Base-by-base conservation (phyloP, 2,888 invertebrate species). In the Hoplodrina blanda region DNA sequence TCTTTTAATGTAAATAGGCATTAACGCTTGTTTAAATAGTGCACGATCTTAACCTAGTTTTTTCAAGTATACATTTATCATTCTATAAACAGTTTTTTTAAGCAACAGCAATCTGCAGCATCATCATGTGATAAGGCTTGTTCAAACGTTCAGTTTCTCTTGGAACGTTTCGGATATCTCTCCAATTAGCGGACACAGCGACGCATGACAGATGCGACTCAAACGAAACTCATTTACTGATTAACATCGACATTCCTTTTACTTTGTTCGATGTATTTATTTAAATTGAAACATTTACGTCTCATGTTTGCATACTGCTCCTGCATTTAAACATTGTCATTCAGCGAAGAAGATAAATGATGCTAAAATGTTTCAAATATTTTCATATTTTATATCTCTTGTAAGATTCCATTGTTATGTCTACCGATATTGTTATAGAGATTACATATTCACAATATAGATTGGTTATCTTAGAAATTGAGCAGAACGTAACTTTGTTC, bases 201-300 rank as follows among this genome's bases (percentile, higher is more conserved):
- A 84, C 80, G 89, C 88, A 87, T 87, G 82, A 78, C 84, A 83
- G 73, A 80, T 81, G 80, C 80, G 81, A 65, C 73, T 66, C 68
- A 84, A 88, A 88, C 71, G 87, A 89, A 89, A 89, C 86, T 88
- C 77, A 76, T 71, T 76, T 65, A 33, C 62, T 67, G 76, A 80
- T 81, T 76, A 76, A 52, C 69, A 76, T 75, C 69, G 19, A 70
- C 76, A 84, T 84, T 80, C 83, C 80, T 78, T 81, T 79, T 73
- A 73, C 77, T 82, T 77, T 76, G 75, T 78, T 75, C 62, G 53
- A 73, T 73, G 71, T 64, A 75, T 81, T 67, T 73, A 74, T 69
- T 82, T 71, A 69, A 79, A 82, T 78, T 64, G 30, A 70, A 71
- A 72, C 52, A 62, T 78, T 71, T 65, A 67, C 60, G 50, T 68